Base-by-base conservation (phyloP, 2,797 vertebrate species). In the Rhincodon typus region DNA sequence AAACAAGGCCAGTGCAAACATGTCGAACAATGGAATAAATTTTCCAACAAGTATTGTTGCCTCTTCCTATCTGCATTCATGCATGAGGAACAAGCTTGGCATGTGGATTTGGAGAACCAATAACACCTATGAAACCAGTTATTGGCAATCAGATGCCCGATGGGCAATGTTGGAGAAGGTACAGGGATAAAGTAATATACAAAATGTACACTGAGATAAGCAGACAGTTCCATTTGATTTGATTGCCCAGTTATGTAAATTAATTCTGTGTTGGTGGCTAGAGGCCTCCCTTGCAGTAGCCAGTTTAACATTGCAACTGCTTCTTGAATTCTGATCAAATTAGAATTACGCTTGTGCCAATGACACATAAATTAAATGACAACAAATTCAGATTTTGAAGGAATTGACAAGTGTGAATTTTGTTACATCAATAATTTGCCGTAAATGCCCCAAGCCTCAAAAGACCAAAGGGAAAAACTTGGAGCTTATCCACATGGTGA, bases 381-480 rank as follows among this genome's bases (percentile, higher is more conserved):
- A 50, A 30, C 46, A 94, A 57, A 77, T 95, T 95, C 70, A 21
- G 70, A 50, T 46, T 95, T 95, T 95, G 94, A 57, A 77, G 30
- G 46, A 53, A 95, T 27, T 57, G 42, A 53, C 27, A 12, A 95
- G 74, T 77, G 46, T 1, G 53, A 53, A 95, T 53, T 17, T 95
- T 72, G 69, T 57, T 53, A n/a, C 46, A n/a, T 91, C 19, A 91
- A 21, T 30, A 91, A 66, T 66, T 30, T 91, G 88, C 30, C 30
- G 34, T 13, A 57, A 90, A 62, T 15, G 87, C 57, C 34, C 6
- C n/a, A 5, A 15, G 88, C 57, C 88, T 84, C 7, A 84, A 84
- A 84, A 23, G 82, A 42, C 82, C 82, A 46, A 84, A 84, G 42
- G 38, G 79, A 38, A 66, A 67, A 67, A 38, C 90, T 67, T 67